A percentile compares a stretch with the other conserved stretches of the same genome.
These are phyloP conservation scores for Diorhabda elongata DNA, from an alignment of 1,140 invertebrate genomes.

Conservation along the genomic window DNA sequence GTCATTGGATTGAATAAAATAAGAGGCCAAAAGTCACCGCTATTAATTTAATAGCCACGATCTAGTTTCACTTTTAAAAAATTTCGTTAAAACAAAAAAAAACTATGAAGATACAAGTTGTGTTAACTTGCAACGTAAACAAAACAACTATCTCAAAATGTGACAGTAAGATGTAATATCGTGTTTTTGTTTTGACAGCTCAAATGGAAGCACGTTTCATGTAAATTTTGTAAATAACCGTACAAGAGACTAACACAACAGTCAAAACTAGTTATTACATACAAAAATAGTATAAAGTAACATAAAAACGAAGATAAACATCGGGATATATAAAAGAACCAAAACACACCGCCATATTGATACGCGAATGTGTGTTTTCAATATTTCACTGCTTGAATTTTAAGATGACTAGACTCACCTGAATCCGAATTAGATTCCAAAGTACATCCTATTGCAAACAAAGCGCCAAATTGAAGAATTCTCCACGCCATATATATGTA, in stretches of 20 bases:
- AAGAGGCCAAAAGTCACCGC: too few relatives aligned
- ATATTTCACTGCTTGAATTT: slow-evolving; percentile 17
- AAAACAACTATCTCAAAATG: not conserved
- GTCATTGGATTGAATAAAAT: too few relatives aligned
- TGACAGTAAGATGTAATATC: not conserved
- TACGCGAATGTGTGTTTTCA: slow-evolving; percentile 19
- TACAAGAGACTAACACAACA: not conserved
- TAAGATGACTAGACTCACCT: slow-evolving; percentile 25
- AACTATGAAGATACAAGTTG: not conserved
- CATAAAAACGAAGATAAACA: not conserved
- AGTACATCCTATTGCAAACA: slow-evolving; percentile 36
- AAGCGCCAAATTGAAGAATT: slow-evolving; percentile 35
- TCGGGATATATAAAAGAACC: slow-evolving; percentile 10
- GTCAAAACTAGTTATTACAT: not conserved
- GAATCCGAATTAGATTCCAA: slow-evolving; percentile 23
- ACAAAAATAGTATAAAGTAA: not conserved
- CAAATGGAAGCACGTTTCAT: not conserved
- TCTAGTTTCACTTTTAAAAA: not conserved
- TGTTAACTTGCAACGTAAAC: not conserved
- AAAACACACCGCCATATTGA: slow-evolving; percentile 29
- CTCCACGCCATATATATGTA: slow-evolving; percentile 38
- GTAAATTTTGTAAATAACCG: not conserved
- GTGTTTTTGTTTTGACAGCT: slow-evolving; percentile 17
- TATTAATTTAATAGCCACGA: too few relatives aligned
- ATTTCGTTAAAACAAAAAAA: not conserved